phyloP scores from a whole-genome alignment of 2,113 vertebrate genomes.

The Atlantisia rogersi region DNA sequence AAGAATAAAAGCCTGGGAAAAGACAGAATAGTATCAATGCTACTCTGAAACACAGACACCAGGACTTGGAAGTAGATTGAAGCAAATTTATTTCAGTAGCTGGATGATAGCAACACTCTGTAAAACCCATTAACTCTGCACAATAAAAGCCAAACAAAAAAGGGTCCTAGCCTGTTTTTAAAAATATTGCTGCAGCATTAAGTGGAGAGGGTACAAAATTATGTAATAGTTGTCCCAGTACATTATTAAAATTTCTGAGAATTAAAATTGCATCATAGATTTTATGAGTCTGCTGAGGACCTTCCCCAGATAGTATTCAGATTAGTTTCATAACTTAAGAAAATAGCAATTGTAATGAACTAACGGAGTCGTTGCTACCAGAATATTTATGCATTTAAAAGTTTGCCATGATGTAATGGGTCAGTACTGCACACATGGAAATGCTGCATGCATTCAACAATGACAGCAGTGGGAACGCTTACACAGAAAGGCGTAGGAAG shows the following conservation, averaged over 20 bases:
- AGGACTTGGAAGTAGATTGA: background rate
- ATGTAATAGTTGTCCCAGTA: background rate
- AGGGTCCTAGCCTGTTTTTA: background rate
- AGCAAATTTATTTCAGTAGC: background rate
- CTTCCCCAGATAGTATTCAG: background rate
- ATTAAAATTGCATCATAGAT: background rate
- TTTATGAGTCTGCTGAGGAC: background rate
- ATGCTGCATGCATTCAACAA: background rate
- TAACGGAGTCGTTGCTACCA: rapidly evolving
- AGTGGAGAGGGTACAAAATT: background rate
- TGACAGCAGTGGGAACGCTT: background rate
- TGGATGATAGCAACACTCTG: background rate
- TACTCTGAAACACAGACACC: background rate
- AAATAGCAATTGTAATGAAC: background rate
- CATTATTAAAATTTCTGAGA: background rate
- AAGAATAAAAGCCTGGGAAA: background rate
- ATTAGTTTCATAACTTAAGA: background rate
- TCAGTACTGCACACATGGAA: background rate
- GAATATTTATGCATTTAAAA: background rate
- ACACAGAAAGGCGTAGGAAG: rapidly evolving
- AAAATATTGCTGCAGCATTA: background rate
- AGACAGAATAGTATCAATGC: background rate
- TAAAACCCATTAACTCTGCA: background rate
- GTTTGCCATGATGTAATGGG: slow-evolving; percentile 4
- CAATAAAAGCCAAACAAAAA: background rate